These are phyloP conservation scores for Xiphias gladius DNA, from an alignment of 2,113 vertebrate genomes.

Conservation along the genomic window DNA sequence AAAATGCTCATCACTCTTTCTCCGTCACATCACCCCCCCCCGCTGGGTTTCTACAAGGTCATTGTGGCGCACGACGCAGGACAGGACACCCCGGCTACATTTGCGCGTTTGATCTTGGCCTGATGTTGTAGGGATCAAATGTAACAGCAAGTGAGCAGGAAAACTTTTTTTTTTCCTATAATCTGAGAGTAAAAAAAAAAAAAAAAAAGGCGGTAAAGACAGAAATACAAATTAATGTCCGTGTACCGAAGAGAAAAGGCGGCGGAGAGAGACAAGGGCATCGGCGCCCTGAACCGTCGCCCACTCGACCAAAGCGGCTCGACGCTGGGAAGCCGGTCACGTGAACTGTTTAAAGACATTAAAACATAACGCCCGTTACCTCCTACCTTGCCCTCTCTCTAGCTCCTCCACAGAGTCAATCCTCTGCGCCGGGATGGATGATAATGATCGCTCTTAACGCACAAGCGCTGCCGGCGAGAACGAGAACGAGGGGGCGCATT, in stretches of 20 bases:
- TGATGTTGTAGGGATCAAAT: not conserved
- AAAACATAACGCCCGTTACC: not conserved
- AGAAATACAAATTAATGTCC: not conserved
- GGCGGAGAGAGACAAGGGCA: constrained; percentile 48
- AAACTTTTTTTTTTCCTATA: not conserved
- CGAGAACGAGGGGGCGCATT: not conserved
- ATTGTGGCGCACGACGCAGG: constrained; percentile 74
- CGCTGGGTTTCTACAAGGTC: constrained; percentile 75
- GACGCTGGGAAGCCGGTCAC: not conserved
- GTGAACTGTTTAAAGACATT: not conserved
- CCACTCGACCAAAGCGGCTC: not conserved
- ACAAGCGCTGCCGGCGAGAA: constrained; percentile 36
- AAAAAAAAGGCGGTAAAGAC: not conserved
- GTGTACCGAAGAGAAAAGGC: not conserved
- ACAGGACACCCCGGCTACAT: not conserved
- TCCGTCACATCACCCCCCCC: constrained; percentile 53
- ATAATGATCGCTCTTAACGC: constrained; percentile 29
- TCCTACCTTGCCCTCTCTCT: not conserved
- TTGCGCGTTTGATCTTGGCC: rapidly evolving
- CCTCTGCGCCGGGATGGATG: constrained; percentile 30
- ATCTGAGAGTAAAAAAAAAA: too few relatives aligned
- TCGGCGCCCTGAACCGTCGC: constrained; percentile 22
- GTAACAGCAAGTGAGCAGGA: not conserved
- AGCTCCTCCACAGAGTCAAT: not conserved
- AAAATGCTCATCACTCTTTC: constrained; percentile 48